Percentiles rank a stretch among this genome's conserved stretches.
These are phyloP conservation scores for Stigmatopora argus DNA, from an alignment of 2,113 vertebrate species.

Conservation along the genomic window DNA sequence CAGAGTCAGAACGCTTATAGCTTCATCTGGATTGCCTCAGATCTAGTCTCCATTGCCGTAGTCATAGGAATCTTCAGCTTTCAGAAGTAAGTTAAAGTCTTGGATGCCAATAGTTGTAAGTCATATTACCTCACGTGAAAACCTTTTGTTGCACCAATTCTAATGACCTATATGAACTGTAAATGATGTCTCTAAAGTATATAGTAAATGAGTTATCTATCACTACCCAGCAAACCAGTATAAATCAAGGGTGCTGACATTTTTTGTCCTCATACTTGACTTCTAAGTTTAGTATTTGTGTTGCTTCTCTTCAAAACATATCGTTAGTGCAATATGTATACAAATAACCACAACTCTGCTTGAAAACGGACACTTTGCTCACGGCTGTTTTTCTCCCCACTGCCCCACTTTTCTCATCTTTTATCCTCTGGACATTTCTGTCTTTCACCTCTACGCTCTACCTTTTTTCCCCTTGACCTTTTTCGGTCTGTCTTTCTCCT, in stretches of 20 bases:
- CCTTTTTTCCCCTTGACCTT: conserved; percentile 35
- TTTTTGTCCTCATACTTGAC: too few relatives aligned
- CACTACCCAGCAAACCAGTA: too few relatives aligned
- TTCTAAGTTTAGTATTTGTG: too few relatives aligned
- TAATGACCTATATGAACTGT: too few relatives aligned
- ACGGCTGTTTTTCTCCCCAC: conserved; percentile 17
- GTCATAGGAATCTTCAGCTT: conserved; percentile 86
- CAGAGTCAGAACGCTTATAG: conserved; percentile 85
- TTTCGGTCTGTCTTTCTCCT: conserved; percentile 21
- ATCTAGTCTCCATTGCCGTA: conserved; percentile 83
- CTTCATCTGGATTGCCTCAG: conserved; percentile 87
- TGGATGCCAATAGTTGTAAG: background rate
- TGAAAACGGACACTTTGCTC: conserved; percentile 31
- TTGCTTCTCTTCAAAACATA: too few relatives aligned
- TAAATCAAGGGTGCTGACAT: too few relatives aligned
- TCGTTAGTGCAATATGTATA: background rate
- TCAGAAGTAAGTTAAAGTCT: conserved; percentile 84
- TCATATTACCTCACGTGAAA: too few relatives aligned
- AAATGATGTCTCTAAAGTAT: too few relatives aligned
- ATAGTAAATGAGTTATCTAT: too few relatives aligned
- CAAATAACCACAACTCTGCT: conserved; percentile 9
- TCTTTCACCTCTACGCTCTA: conserved; percentile 20
- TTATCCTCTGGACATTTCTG: conserved; percentile 19
- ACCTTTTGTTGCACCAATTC: too few relatives aligned
- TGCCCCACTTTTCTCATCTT: conserved; percentile 3